Conservation (phyloP, 2,797 vertebrate genomes). For the Girardinus metallicus region DNA sequence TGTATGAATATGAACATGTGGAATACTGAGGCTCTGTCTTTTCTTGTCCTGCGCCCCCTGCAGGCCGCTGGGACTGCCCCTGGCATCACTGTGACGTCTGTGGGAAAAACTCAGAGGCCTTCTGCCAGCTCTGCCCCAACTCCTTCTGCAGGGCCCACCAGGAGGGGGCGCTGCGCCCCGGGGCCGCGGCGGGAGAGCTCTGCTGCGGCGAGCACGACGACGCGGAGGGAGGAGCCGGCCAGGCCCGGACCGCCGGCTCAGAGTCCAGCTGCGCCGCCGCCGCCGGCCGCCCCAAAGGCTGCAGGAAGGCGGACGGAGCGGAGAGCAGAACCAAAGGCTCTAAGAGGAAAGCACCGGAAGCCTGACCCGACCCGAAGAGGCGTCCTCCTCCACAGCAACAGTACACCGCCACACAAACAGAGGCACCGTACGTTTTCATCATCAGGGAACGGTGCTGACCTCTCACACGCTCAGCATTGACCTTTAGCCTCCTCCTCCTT, state of each 20-base stretch:
- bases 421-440: slow-evolving; percentile 73
- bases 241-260: slow-evolving; percentile 14
- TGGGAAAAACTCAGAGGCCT: slow-evolving; percentile 90
- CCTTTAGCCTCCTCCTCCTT: slow-evolving; percentile 2
- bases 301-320: slow-evolving; percentile 52
- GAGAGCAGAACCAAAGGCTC: slow-evolving; percentile 68
- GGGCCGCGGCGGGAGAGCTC: slow-evolving; percentile 80
- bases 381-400: slow-evolving; percentile 11
- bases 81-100: slow-evolving; percentile 99
- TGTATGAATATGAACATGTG: not conserved
- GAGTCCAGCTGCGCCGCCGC: slow-evolving; percentile 26
- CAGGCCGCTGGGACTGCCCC: slow-evolving; percentile 98
- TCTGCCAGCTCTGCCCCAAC: slow-evolving; percentile 97
- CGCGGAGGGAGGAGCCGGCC: slow-evolving; percentile 48
- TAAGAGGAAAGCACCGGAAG: slow-evolving; percentile 78
- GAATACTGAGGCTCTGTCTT: not conserved
- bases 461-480: slow-evolving; percentile 76
- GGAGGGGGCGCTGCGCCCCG: slow-evolving; percentile 84
- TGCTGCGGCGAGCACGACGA: slow-evolving; percentile 93
- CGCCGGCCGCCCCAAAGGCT: slow-evolving; percentile 57
- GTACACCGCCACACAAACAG: slow-evolving; percentile 32
- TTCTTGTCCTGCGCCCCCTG: not conserved
- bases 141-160: slow-evolving; percentile 96
- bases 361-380: slow-evolving; percentile 68
- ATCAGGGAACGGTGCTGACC: slow-evolving; percentile 77